phyloP scores from a whole-genome alignment of 2,113 vertebrate genomes.

The Phyllostomus hastatus region DNA sequence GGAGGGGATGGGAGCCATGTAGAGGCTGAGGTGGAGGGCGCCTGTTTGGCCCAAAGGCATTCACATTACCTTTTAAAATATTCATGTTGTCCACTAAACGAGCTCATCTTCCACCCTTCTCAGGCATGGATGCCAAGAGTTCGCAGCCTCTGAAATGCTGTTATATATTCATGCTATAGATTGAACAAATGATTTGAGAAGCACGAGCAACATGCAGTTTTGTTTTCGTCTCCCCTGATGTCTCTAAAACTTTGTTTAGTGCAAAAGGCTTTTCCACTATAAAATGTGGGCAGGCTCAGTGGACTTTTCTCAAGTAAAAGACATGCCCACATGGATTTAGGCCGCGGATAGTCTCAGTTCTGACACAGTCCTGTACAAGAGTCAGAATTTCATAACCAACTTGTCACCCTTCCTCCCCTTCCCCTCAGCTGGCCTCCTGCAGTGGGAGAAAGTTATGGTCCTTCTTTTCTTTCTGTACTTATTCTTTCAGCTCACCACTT shows the following conservation, averaged over 20 bases:
- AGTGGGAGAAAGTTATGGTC: not conserved
- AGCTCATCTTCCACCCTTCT: not conserved
- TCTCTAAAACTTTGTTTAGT: not conserved
- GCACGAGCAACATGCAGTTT: not conserved
- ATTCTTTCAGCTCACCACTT: not conserved
- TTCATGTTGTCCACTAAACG: not conserved
- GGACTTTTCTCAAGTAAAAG: not conserved
- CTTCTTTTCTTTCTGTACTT: not conserved
- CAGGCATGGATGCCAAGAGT: not conserved
- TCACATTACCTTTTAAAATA: not conserved
- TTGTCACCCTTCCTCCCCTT: not conserved
- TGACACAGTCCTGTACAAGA: not conserved
- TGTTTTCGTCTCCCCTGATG: not conserved
- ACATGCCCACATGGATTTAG: not conserved
- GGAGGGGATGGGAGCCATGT: not conserved
- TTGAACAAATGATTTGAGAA: not conserved
- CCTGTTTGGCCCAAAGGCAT: not conserved
- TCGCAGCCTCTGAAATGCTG: not conserved
- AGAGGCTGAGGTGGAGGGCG: not conserved
- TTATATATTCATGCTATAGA: conserved; percentile 6
- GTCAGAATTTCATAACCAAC: not conserved
- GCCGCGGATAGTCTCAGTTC: not conserved
- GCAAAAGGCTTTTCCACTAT: not conserved
- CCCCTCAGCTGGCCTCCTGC: not conserved
- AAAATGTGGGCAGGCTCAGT: not conserved